Evolutionary conservation across 2,797 vertebrate species (phyloP).

Genomic region (Melopsittacus undulatus): DNA sequence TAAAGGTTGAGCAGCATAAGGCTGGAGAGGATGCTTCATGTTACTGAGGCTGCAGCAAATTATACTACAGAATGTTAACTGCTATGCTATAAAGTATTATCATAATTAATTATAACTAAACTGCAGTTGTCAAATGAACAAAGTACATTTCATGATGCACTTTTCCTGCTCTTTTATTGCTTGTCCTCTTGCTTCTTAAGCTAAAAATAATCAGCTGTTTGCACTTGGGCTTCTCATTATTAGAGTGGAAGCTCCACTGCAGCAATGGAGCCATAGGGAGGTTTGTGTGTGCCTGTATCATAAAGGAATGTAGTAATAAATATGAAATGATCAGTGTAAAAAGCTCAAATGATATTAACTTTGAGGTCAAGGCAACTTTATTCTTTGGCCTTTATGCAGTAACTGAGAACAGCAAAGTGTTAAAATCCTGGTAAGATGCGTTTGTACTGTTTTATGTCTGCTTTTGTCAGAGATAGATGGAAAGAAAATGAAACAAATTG

Average conservation of each 20-base stretch:
- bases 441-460: accelerated
- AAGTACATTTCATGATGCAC: constrained; percentile 44
- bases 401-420: background rate
- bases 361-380: background rate
- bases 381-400: background rate
- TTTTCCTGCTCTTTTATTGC: constrained; percentile 28
- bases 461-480: background rate
- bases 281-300: accelerated
- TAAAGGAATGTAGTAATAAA: background rate
- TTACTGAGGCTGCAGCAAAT: constrained; percentile 1
- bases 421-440: background rate
- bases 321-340: background rate
- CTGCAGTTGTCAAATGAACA: constrained; percentile 53
- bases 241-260: background rate
- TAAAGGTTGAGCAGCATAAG: background rate
- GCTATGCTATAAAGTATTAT: constrained; percentile 22
- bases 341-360: background rate
- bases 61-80: background rate
- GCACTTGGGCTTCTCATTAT: background rate
- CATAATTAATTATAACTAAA: constrained; percentile 62
- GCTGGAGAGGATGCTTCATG: background rate
- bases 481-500: background rate
- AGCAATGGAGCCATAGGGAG: background rate
- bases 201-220: constrained; percentile 31
- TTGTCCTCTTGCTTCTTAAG: constrained; percentile 37